Evolutionary conservation across 1,140 invertebrate species (phyloP), one percentile per base, ranked within the genome.

Genomic region (Galleria mellonella): DNA sequence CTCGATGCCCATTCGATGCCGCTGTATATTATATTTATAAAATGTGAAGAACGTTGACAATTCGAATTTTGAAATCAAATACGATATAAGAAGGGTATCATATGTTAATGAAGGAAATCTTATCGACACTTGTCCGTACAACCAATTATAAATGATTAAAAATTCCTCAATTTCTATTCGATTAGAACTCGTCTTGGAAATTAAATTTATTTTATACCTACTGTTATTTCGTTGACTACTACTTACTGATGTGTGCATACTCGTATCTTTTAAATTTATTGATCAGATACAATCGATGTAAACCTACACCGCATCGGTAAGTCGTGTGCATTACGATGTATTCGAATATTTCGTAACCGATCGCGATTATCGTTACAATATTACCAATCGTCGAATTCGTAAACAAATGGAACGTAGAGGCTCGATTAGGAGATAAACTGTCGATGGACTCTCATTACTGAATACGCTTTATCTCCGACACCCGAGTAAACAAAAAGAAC

Each of bases 241-340:
- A 6, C n/a, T 35, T 11, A 38, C 36, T 10, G 14, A 14, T 14
- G 9, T 32, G 11, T 38, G 14, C n/a, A 38, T 27, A 14, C 13
- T 35, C 28, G 42, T 76, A 81, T 83, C 68, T 78, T 60, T 50
- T 68, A 66, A 65, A 83, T 79, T 79, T 79, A 83, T 79, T 78
- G 53, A 58, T 45, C 47, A 67, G 78, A 83, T 79, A 75, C 53
- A 43, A 79, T 83, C 75, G 55, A 50, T 66, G 62, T 69, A 68
- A 62, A 61, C 62, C 64, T 62, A 68, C 62, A 55, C 48, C 57
- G 58, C 56, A 65, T 39, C 60, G 50, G 47, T 59, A 51, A 47
- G 48, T 71, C 60, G 62, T 68, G 60, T 69, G 62, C 60, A 54
- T 17, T 46, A 38, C 31, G 28, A 29, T 17, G 9, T 39, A 43